Base-by-base conservation (phyloP, 2,888 invertebrate genomes). In the Synanthedon myopaeformis region DNA sequence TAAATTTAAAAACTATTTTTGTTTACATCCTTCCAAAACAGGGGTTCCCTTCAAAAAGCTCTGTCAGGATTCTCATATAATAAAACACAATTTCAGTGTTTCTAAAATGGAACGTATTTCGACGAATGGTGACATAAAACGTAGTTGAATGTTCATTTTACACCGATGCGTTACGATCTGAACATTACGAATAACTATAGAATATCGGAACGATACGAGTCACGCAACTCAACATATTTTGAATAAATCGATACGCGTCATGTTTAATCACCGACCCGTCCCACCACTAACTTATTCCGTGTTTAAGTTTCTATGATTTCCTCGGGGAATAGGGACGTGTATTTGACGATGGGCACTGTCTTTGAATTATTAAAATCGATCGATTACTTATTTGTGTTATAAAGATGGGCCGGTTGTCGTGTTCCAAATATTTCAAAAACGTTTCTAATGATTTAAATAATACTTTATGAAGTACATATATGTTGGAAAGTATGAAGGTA, bases 291-390 rank as follows among this genome's bases (percentile, higher is more conserved):
- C 62, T 67, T 65, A 67, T 75, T 75, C 72, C 66, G 58, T 73
- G 76, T 80, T 81, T 79, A 81, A 82, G 79, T 82, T 82, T 75
- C 72, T 67, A 75, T 82, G 76, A 83, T 83, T 82, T 83, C 83
- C 82, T 79, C 56, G 23, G 82, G 80, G 83, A 79, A 65, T 63
- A 62, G 58, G 69, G 66, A 67, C 72, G 69, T 35, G 35, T 76
- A 70, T 79, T 79, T 79, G 78, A 72, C 67, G 79, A 79, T 77
- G 71, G 66, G 67, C 69, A 69, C 64, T 61, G 65, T 66, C 69
- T 63, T 64, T 79, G 74, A 79, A 81, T 82, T 80, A 82, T 79
- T 79, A 77, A 81, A 49, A 53, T 54, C 54, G 56, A 56, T 54
- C 53, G 57, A 55, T 57, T 57, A 54, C 28, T 5, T 45, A 45